Conservation (phyloP, 2,113 vertebrate species). For the Ictalurus furcatus region DNA sequence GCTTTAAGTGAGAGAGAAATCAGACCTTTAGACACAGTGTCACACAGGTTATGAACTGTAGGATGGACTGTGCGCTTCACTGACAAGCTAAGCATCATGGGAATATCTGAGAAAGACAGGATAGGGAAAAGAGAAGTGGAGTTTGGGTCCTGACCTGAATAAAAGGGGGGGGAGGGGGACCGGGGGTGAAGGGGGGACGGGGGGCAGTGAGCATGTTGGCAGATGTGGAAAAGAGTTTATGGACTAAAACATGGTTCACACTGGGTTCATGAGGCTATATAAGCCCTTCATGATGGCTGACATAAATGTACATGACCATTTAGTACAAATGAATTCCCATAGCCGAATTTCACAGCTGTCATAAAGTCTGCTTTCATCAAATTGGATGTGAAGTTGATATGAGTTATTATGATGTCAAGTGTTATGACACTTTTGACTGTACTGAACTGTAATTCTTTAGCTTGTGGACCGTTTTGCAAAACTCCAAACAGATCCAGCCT, state of each 20-base stretch:
- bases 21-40: constrained; percentile 48
- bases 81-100: constrained; percentile 45
- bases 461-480: too few species aligned
- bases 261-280: background rate
- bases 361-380: background rate
- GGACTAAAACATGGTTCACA: background rate
- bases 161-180: too few species aligned
- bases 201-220: background rate
- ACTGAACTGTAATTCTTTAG: background rate
- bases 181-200: too few species aligned
- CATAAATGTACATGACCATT: background rate
- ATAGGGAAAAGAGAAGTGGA: background rate
- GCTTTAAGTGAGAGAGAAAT: constrained; percentile 51
- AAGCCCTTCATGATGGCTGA: background rate
- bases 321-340: background rate
- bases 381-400: background rate
- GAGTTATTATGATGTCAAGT: background rate
- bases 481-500: background rate
- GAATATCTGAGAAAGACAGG: constrained; percentile 46
- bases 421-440: background rate
- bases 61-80: constrained; percentile 41
- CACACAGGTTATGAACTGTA: constrained; percentile 50
- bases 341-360: background rate
- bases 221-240: background rate
- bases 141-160: constrained; percentile 7